phyloP scores from a whole-genome alignment of 2,113 vertebrate genomes.

The Mobula birostris region DNA sequence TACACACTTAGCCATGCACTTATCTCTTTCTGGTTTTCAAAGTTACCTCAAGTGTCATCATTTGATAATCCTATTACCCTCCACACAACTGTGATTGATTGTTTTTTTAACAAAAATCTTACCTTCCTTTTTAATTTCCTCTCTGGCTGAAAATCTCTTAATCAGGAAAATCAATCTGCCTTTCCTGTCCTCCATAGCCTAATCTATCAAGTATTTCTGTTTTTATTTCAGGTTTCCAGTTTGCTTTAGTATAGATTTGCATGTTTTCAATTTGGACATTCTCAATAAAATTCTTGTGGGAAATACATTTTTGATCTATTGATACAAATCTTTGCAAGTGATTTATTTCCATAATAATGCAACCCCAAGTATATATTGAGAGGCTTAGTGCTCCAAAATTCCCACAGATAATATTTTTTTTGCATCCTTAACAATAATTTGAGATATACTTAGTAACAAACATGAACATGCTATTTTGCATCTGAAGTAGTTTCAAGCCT shows the following conservation, averaged over 20 bases:
- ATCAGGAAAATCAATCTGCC: no score
- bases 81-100: no score
- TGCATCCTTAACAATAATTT: background rate
- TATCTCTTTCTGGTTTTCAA: no score
- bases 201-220: no score
- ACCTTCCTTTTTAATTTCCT: no score
- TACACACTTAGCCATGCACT: no score
- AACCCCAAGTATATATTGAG: background rate
- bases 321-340: background rate
- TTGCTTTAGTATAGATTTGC: background rate
- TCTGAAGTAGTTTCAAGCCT: background rate
- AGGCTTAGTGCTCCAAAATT: background rate
- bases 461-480: background rate
- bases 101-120: no score
- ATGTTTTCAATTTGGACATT: background rate
- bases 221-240: no score
- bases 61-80: no score
- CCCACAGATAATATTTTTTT: background rate
- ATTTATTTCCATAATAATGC: constrained; percentile 19
- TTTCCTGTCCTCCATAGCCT: no score
- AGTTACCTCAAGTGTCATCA: no score
- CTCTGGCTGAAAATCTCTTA: no score
- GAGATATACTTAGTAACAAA: background rate
- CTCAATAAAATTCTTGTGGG: background rate
- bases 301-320: background rate